A percentile compares a stretch with the other conserved stretches of the same genome.
These are phyloP conservation scores for Drosophila melanica DNA, from an alignment of 1,140 invertebrate species.

Conservation along the genomic window DNA sequence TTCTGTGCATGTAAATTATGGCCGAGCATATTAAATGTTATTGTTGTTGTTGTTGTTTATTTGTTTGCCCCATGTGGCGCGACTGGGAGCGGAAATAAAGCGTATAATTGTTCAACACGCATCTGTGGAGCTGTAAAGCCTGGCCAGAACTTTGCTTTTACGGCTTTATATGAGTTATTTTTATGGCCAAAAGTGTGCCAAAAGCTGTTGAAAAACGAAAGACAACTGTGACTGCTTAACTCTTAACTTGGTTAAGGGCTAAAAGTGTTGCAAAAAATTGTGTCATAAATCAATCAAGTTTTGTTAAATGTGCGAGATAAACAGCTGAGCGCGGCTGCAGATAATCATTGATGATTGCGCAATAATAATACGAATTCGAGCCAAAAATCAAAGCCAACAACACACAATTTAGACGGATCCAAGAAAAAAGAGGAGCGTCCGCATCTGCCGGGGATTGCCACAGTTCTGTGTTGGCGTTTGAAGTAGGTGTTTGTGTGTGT, in stretches of 20 bases:
- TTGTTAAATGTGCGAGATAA: slow-evolving; percentile 4
- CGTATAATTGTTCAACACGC: slow-evolving; percentile 49
- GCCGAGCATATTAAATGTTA: slow-evolving; percentile 23
- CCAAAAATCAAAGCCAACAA: slow-evolving; percentile 36
- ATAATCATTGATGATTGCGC: slow-evolving; percentile 37
- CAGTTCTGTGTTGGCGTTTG: slow-evolving; percentile 34
- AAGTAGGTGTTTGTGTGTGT: slow-evolving; percentile 19
- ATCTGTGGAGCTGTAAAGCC: slow-evolving; percentile 25
- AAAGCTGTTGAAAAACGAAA: background rate
- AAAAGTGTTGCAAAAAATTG: slow-evolving; percentile 8
- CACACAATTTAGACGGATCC: slow-evolving; percentile 32
- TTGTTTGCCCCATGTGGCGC: slow-evolving; percentile 37
- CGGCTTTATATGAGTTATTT: slow-evolving; percentile 21
- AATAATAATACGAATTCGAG: slow-evolving; percentile 27
- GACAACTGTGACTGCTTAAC: slow-evolving; percentile 16
- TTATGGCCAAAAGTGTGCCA: slow-evolving; percentile 39
- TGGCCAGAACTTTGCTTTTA: slow-evolving; percentile 25
- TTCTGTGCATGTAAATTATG: slow-evolving; percentile 53
- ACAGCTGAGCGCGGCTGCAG: slow-evolving; percentile 4
- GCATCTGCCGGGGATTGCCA: slow-evolving; percentile 20
- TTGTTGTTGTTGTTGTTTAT: slow-evolving; percentile 8
- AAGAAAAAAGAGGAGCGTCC: slow-evolving; percentile 36
- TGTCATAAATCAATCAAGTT: slow-evolving; percentile 34
- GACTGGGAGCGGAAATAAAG: slow-evolving; percentile 48
- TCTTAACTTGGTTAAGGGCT: slow-evolving; percentile 5